Conservation (phyloP, 2,797 vertebrate species). For the Macropodus opercularis region DNA sequence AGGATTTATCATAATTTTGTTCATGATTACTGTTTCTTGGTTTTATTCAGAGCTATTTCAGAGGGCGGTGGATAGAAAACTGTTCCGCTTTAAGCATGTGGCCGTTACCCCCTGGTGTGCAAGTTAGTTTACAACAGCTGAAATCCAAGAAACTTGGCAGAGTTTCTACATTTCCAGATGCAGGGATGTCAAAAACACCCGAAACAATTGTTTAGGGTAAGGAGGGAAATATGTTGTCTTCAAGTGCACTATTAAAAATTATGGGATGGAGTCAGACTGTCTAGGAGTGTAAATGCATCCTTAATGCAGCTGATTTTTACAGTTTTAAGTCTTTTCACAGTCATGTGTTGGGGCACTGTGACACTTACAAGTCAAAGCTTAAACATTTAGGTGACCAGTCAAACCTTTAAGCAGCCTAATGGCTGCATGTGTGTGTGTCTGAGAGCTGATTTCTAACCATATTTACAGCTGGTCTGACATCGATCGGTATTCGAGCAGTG, state of each 20-base stretch:
- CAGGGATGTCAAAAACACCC: slow-evolving; percentile 30
- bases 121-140: slow-evolving; percentile 42
- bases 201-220: slow-evolving; percentile 9
- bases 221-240: slow-evolving; percentile 30
- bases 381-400: no score
- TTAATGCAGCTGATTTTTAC: neutral
- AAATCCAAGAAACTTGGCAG: slow-evolving; percentile 55
- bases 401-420: no score
- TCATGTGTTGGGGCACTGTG: no score
- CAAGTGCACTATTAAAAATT: slow-evolving; percentile 20
- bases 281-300: neutral
- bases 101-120: slow-evolving; percentile 48
- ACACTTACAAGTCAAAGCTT: no score
- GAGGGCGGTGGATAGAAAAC: slow-evolving; percentile 31
- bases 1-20: slow-evolving; percentile 14
- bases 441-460: slow-evolving; percentile 30
- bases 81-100: slow-evolving; percentile 42
- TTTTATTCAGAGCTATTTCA: slow-evolving; percentile 39
- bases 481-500: slow-evolving; percentile 49
- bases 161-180: slow-evolving; percentile 48
- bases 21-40: slow-evolving; percentile 22
- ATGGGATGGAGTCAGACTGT: neutral
- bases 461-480: slow-evolving; percentile 36
- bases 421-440: slow-evolving; percentile 26
- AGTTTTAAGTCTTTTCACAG: neutral